Conservation (phyloP, 2,113 vertebrate species). For the Blennius ocellaris region DNA sequence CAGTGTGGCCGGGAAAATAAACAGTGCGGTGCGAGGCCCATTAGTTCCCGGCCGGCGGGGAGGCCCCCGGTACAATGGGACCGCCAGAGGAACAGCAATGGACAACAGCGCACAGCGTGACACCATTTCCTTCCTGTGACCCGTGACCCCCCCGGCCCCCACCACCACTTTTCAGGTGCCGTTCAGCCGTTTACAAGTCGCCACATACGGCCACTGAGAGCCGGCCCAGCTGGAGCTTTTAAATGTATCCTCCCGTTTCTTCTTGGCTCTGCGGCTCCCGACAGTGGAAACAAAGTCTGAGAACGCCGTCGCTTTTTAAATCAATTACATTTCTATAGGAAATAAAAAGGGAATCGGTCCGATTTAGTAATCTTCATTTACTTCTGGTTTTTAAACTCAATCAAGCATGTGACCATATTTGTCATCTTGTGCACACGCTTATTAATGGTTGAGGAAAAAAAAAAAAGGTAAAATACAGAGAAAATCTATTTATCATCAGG, state of each 20-base stretch:
- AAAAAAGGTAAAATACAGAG: no score
- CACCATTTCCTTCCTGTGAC: slow-evolving; percentile 83
- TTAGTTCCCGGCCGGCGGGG: slow-evolving; percentile 71
- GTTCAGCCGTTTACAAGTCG: slow-evolving; percentile 53
- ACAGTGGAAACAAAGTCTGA: background rate
- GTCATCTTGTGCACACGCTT: no score
- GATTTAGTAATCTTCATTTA: no score
- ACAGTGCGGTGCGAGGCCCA: slow-evolving; percentile 61
- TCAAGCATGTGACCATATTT: no score
- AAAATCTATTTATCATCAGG: no score
- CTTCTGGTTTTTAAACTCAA: no score
- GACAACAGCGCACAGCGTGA: slow-evolving; percentile 78
- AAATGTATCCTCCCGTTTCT: slow-evolving; percentile 25
- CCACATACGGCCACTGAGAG: slow-evolving; percentile 25
- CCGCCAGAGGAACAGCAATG: slow-evolving; percentile 74
- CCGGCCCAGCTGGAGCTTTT: slow-evolving; percentile 47
- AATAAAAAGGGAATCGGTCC: no score
- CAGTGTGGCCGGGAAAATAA: slow-evolving; percentile 49
- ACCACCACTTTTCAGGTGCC: slow-evolving; percentile 74
- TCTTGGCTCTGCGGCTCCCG: background rate
- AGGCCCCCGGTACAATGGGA: slow-evolving; percentile 73
- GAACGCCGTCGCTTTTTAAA: background rate
- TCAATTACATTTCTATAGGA: background rate
- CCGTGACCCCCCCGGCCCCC: slow-evolving; percentile 43
- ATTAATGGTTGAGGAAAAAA: no score